Evolutionary conservation across 2,113 vertebrate genomes (phyloP), one percentile per base, ranked within the genome.

Genomic region (Pholis gunnellus): DNA sequence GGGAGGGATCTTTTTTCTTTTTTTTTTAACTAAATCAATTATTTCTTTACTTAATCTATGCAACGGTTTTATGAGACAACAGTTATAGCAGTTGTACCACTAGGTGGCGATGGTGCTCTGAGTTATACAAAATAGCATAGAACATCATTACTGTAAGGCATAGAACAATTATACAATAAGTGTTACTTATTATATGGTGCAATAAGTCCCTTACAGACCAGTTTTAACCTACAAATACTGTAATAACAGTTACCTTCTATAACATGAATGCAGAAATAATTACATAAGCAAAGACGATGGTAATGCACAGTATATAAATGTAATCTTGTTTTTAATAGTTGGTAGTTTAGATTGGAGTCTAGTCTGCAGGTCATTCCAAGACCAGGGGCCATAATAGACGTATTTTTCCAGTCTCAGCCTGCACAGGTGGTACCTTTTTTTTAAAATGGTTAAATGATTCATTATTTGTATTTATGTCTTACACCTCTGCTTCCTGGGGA

Each of bases 1-100:
- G 68, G 42, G 75, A 65, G 8, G 68, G 27, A 29, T 72, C 7
- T 70, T 75, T 48, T 9, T 50, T 50, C 2, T 18, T 50, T 46
- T 44, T 67, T 27, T 52, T 22, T 52, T 9, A 22, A 52, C 22
- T 67, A 77, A 87, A 92, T 94, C 90, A 75, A 93, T 93, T n/a
- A 65, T 81, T 65, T 50, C 64, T 86, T 68, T 50, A 50, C 71
- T 83, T 79, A 50, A 78, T 73, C n/a, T 50, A 29, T 87, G 25
- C 42, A 36, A 36, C 15, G 50, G n/a, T 0, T 75, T 87, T 82
- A 69, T 69, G 75, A 75, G 60, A 76, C 42, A 69, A 0, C n/a
- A 66, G 34, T 6, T 31, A 9, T 31, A 48, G 8, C 2, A 34
- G 27, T 36, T 59, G 50, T 0, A 65, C 71, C 92, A 87, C 85